Evolutionary conservation across 2,113 vertebrate genomes (phyloP).

Genomic region (Notothenia coriiceps): DNA sequence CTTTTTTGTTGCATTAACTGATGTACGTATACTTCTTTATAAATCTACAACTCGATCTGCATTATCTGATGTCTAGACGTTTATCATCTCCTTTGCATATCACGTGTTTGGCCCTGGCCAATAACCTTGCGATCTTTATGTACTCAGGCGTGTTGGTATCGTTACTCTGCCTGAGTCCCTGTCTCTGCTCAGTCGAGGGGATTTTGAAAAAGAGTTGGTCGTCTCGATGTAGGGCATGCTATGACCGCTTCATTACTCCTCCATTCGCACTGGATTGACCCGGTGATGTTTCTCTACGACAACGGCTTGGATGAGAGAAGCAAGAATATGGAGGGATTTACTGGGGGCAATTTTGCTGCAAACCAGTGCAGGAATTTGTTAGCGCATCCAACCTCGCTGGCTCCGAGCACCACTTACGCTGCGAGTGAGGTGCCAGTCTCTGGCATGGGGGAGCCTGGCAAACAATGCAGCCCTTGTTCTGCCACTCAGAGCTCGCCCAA

Average conservation of each 20-base stretch:
- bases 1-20: neutral
- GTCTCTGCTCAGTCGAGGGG: conserved; percentile 94
- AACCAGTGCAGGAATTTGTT: conserved; percentile 98
- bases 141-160: conserved; percentile 89
- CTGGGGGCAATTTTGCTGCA: conserved; percentile 91
- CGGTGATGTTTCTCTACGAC: conserved; percentile 99
- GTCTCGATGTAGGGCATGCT: conserved; percentile 97
- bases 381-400: conserved; percentile 94
- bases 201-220: conserved; percentile 96
- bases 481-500: conserved; percentile 93
- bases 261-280: conserved; percentile 98
- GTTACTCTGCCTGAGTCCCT: conserved; percentile 87
- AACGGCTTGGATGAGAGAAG: conserved; percentile 93
- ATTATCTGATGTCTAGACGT: conserved; percentile 86
- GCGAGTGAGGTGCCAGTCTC: conserved; percentile 89
- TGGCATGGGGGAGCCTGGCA: conserved; percentile 93
- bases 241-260: conserved; percentile 99
- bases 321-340: conserved; percentile 97
- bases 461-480: conserved; percentile 97
- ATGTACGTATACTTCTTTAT: conserved; percentile 8
- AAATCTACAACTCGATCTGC: conserved; percentile 64
- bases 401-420: conserved; percentile 88
- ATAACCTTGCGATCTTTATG: conserved; percentile 88
- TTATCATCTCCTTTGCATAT: conserved; percentile 95
- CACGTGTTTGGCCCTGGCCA: conserved; percentile 90